A percentile compares a stretch with the other conserved stretches of the same genome.
These are phyloP conservation scores for Pollenia griseotomentosa DNA, from an alignment of 2,888 invertebrate genomes.

Conservation along the genomic window DNA sequence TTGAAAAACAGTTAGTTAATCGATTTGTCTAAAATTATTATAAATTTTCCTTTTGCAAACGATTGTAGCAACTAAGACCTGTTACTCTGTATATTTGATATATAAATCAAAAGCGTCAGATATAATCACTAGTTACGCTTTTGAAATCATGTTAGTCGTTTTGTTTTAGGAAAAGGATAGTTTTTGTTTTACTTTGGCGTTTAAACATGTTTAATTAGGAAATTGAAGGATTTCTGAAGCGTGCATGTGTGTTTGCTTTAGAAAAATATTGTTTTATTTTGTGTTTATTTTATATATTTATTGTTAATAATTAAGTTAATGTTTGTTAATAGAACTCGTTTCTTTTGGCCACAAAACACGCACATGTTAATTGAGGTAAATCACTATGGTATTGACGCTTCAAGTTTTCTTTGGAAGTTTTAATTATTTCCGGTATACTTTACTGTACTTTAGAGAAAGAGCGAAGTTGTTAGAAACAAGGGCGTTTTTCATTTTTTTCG, in stretches of 20 bases:
- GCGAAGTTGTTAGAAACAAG: neutral
- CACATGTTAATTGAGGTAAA: conserved; percentile 69
- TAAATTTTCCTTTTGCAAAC: neutral
- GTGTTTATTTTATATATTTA: conserved; percentile 62
- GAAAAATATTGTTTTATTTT: conserved; percentile 45
- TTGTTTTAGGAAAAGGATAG: conserved; percentile 47
- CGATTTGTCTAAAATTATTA: neutral
- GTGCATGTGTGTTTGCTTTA: conserved; percentile 48
- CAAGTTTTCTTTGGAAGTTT: conserved; percentile 22
- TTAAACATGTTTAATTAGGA: conserved; percentile 41
- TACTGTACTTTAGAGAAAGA: neutral
- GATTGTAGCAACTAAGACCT: neutral
- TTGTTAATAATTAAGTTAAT: conserved; percentile 70
- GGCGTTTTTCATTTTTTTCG: too few species aligned
- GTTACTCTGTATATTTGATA: neutral
- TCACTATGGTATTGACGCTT: conserved; percentile 59
- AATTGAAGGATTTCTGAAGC: conserved; percentile 56
- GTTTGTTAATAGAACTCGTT: conserved; percentile 62
- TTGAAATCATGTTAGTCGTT: conserved; percentile 36
- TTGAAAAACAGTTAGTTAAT: too few species aligned
- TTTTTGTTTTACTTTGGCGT: conserved; percentile 26
- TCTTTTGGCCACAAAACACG: conserved; percentile 70
- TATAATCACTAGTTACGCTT: conserved; percentile 54
- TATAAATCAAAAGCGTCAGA: neutral
- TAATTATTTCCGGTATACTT: conserved; percentile 31